phyloP scores from a whole-genome alignment of 2,797 vertebrate species.

The Sphaeramia orbicularis region DNA sequence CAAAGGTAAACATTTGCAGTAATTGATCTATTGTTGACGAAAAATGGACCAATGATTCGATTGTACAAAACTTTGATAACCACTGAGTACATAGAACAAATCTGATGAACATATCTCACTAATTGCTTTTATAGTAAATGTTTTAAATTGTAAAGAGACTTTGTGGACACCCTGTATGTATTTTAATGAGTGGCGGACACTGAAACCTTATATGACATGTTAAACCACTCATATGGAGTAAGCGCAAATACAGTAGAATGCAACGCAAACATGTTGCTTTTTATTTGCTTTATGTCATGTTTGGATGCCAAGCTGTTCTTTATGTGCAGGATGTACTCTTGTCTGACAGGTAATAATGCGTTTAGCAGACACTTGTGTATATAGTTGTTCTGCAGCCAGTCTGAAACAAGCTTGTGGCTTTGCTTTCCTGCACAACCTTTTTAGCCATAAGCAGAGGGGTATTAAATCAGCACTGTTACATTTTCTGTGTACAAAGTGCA shows the following conservation, averaged over 20 bases:
- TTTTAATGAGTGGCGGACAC: neutral
- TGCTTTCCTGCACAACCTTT: conserved; percentile 30
- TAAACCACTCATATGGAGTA: conserved; percentile 6
- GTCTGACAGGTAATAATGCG: conserved; percentile 24
- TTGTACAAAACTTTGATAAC: too few species aligned
- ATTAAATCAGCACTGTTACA: conserved; percentile 36
- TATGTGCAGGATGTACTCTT: conserved; percentile 26
- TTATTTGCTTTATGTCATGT: conserved; percentile 8
- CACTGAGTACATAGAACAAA: too few species aligned
- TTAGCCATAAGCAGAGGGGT: conserved; percentile 41
- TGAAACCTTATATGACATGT: conserved; percentile 4
- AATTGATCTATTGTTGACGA: too few species aligned
- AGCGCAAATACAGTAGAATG: conserved; percentile 19
- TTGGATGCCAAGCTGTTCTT: conserved; percentile 21
- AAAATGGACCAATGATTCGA: too few species aligned
- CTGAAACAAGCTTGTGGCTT: conserved; percentile 25
- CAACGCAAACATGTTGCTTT: conserved; percentile 13
- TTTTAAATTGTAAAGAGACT: too few species aligned
- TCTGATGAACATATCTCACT: too few species aligned
- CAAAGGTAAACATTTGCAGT: too few species aligned
- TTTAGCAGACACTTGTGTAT: conserved; percentile 39
- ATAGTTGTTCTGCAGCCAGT: conserved; percentile 14
- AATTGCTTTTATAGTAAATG: too few species aligned
- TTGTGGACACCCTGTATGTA: too few species aligned
- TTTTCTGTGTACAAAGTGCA: conserved; percentile 24